phyloP scores from a whole-genome alignment of 2,113 vertebrate species.

The Felis catus region DNA sequence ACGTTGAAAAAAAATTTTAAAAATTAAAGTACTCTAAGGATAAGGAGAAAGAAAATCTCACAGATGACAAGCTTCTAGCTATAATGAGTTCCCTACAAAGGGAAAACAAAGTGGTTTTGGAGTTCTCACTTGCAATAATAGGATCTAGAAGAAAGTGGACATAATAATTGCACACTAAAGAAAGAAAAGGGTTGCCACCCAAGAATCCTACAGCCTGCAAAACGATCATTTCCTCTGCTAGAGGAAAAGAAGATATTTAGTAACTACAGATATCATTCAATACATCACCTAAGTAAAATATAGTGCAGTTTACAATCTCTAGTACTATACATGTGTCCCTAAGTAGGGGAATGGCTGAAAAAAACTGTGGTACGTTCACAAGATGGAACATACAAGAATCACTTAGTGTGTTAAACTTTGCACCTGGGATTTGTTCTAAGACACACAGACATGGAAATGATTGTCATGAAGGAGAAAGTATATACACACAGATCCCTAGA shows the following conservation, averaged over 20 bases:
- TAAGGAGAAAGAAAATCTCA: neutral
- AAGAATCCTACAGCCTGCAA: neutral
- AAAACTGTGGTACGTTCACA: neutral
- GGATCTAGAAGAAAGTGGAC: neutral
- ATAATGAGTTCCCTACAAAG: neutral
- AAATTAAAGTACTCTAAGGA: neutral
- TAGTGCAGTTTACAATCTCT: neutral
- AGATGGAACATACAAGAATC: neutral
- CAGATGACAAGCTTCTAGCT: neutral
- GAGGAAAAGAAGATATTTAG: neutral
- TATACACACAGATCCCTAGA: neutral
- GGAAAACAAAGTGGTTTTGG: neutral
- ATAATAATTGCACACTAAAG: neutral
- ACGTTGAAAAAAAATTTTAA: too few species aligned
- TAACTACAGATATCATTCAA: neutral
- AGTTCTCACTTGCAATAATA: neutral
- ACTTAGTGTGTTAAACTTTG: neutral
- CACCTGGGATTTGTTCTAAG: neutral
- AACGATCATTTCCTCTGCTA: neutral
- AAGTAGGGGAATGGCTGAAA: neutral
- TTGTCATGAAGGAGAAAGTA: neutral
- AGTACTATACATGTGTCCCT: neutral
- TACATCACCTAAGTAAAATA: neutral
- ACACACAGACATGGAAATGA: neutral
- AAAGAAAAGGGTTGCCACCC: neutral